Evolutionary conservation across 2,113 vertebrate species (phyloP).

Genomic region (Puntigrus tetrazona): DNA sequence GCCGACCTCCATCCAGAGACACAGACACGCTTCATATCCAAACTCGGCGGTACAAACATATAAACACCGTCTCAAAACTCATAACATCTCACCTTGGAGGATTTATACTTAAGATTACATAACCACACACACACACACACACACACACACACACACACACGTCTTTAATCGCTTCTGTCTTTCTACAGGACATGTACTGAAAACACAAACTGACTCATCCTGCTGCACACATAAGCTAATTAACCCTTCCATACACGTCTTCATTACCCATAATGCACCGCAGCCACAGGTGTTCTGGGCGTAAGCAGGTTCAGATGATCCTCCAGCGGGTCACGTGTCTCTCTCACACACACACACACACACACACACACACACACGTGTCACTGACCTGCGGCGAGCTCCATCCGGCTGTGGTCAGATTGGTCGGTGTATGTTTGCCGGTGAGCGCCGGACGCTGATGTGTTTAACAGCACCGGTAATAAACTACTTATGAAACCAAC

Average conservation of each 20-base stretch:
- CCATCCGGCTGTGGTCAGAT: neutral
- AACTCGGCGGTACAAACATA: neutral
- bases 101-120: neutral
- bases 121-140: slow-evolving; percentile 18
- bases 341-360: neutral
- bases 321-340: neutral
- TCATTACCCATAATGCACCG: slow-evolving; percentile 28
- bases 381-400: slow-evolving; percentile 20
- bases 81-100: neutral
- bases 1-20: neutral
- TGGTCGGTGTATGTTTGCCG: neutral
- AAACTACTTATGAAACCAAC: slow-evolving; percentile 36
- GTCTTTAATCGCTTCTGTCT: neutral
- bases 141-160: slow-evolving; percentile 53
- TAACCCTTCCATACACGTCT: neutral
- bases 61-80: neutral
- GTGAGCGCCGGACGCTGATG: neutral
- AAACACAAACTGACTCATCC: neutral
- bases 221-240: slow-evolving; percentile 13
- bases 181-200: neutral
- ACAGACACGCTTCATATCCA: neutral
- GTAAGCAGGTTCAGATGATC: slow-evolving; percentile 7
- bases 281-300: neutral
- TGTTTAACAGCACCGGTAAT: neutral
- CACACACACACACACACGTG: neutral